A percentile compares a stretch with the other conserved stretches of the same genome.
phyloP scores from a whole-genome alignment of 1,140 invertebrate genomes.

The Kradibia gibbosae region DNA sequence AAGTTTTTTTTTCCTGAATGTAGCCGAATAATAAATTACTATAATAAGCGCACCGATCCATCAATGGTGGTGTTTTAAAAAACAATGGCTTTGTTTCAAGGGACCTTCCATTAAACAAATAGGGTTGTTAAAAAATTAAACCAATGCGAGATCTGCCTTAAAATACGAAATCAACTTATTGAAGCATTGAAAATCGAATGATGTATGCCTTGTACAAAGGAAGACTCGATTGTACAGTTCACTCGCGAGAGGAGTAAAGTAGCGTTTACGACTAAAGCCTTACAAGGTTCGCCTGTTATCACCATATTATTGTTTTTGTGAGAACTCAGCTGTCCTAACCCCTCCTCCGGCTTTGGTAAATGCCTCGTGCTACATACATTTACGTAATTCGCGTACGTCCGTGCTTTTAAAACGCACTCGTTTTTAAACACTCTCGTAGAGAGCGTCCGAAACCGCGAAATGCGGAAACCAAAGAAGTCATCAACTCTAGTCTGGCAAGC shows the following conservation, averaged over 20 bases:
- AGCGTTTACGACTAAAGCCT: neutral
- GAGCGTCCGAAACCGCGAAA: neutral
- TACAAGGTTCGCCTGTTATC: neutral
- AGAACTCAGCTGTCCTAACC: neutral
- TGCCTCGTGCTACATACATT: neutral
- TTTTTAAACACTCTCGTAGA: no score
- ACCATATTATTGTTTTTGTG: slow-evolving; percentile 29
- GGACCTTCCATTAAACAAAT: no score
- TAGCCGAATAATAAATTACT: no score
- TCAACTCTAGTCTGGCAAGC: neutral
- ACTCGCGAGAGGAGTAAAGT: neutral
- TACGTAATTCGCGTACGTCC: neutral
- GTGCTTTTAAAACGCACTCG: no score
- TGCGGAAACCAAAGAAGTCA: slow-evolving; percentile 24
- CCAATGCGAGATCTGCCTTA: no score
- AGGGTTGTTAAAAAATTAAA: no score
- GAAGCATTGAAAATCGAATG: neutral
- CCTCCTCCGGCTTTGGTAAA: neutral
- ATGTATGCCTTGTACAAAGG: neutral
- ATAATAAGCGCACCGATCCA: no score
- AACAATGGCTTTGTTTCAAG: no score
- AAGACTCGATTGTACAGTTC: neutral
- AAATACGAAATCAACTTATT: neutral
- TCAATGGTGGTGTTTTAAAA: no score
- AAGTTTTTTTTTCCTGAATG: no score